These are phyloP conservation scores for Montifringilla adamsi DNA, from an alignment of 2,113 vertebrate genomes.

Conservation along the genomic window DNA sequence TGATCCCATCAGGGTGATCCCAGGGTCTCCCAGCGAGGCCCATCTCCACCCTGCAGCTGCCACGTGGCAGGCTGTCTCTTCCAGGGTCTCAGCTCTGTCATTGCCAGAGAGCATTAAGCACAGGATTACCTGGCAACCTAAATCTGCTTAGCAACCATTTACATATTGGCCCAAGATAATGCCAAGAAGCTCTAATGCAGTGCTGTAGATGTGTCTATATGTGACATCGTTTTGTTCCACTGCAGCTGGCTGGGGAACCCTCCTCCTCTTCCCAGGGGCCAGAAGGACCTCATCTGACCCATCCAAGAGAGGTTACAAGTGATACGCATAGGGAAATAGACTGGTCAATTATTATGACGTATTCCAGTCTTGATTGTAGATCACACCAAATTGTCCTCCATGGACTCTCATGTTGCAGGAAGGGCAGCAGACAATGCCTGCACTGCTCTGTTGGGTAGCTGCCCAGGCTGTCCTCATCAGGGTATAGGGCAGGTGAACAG, in stretches of 20 bases:
- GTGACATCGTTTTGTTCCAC: not conserved
- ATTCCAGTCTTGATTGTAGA: not conserved
- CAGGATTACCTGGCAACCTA: not conserved
- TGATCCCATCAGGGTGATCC: not conserved
- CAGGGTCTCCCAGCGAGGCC: not conserved
- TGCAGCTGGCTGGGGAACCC: not conserved
- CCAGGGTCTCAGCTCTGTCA: not conserved
- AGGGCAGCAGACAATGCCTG: not conserved
- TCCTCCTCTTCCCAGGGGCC: not conserved
- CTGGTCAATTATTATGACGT: not conserved
- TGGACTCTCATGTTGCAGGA: not conserved
- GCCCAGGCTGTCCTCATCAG: not conserved
- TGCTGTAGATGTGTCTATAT: rapidly evolving
- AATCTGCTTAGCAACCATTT: not conserved
- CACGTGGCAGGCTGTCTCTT: not conserved
- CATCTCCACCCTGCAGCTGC: rapidly evolving
- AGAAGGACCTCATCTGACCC: not conserved
- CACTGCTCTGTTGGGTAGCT: not conserved
- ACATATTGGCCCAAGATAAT: not conserved
- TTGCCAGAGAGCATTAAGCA: not conserved
- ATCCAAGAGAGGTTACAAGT: not conserved
- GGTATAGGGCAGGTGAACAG: rapidly evolving
- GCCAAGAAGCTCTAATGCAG: not conserved
- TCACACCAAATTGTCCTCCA: not conserved
- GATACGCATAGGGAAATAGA: not conserved